These are phyloP conservation scores for Cyanocitta stelleri DNA, from an alignment of 2,113 vertebrate species.

Conservation along the genomic window DNA sequence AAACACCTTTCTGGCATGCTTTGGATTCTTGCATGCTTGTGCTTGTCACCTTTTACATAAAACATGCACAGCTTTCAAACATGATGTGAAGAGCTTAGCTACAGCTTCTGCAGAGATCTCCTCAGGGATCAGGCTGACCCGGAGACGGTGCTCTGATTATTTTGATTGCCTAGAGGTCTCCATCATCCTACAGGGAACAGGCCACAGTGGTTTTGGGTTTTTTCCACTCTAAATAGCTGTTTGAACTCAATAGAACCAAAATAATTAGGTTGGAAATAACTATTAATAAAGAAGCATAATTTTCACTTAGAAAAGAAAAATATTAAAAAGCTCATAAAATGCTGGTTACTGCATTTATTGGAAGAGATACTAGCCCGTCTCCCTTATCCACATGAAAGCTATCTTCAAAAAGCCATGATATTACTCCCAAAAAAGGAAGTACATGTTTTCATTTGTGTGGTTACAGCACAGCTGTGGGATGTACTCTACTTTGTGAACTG, in stretches of 20 bases:
- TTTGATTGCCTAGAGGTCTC: slow-evolving; percentile 8
- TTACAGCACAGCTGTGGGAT: not conserved
- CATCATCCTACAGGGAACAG: not conserved
- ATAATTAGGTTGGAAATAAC: slow-evolving; percentile 22
- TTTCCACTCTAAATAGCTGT: slow-evolving; percentile 10
- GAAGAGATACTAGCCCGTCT: not conserved
- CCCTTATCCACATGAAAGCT: not conserved
- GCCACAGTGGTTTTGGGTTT: not conserved
- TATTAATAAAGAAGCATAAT: not conserved
- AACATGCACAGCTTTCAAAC: not conserved
- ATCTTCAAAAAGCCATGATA: not conserved
- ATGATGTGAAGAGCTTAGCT: not conserved
- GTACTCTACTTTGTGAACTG: not conserved
- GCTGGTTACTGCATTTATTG: not conserved
- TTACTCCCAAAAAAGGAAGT: not conserved
- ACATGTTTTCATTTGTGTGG: not conserved
- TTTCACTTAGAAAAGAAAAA: not conserved
- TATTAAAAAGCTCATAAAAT: not conserved
- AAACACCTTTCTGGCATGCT: not conserved
- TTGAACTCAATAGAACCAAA: not conserved
- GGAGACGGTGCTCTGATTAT: not conserved
- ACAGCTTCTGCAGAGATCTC: not conserved
- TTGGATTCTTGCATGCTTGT: not conserved
- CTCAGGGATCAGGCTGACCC: not conserved
- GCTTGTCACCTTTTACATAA: not conserved